Base-by-base conservation (phyloP, 2,888 invertebrate species). In the Amaurobius ferox region DNA sequence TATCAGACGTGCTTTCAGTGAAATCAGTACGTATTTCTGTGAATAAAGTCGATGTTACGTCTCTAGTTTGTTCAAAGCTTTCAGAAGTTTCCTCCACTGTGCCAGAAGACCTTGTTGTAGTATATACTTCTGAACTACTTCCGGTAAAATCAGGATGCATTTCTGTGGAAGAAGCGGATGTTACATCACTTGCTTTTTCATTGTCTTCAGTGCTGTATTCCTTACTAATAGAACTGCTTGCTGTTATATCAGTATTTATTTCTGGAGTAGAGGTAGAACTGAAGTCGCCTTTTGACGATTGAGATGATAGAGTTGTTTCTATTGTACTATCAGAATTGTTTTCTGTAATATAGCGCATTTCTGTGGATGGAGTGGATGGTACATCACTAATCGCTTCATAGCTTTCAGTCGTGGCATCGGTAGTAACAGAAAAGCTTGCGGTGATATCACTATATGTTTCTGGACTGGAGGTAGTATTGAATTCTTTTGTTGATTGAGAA, bases 251-350 rank as follows among this genome's bases (percentile, higher is more conserved):
- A 23, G 67, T 9, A 39, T 19, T 35, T n/a, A 35, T n/a, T 3
- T 28, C 39, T n/a, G 62, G 6, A 9, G 70, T 40, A 5, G 76
- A 44, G 7, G 66, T 40, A 0, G 64, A 40, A 5, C 66, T 44
- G 11, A n/a, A 62, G 16, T 64, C 66, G 29, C 66, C 66, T 19
- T 66, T 76, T 40, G 64, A 66, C 0, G 66, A 44, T 23, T 40
- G 28, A 11, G 66, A 32, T 19, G 66, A 16, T 1, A 11, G 32
- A 19, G 40, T 30, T 11, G 61, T n/a, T n/a, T n/a, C n/a, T n/a
- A n/a, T n/a, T n/a, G n/a, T n/a, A n/a, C n/a, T n/a, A n/a, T n/a
- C n/a, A n/a, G n/a, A n/a, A n/a, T n/a, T n/a, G n/a, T n/a, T n/a
- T n/a, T n/a, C n/a, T n/a, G n/a, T n/a, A n/a, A n/a, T n/a, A n/a